Evolutionary conservation across 2,113 vertebrate genomes (phyloP), one percentile per base, ranked within the genome.

Genomic region (Toxotes jaculatrix): DNA sequence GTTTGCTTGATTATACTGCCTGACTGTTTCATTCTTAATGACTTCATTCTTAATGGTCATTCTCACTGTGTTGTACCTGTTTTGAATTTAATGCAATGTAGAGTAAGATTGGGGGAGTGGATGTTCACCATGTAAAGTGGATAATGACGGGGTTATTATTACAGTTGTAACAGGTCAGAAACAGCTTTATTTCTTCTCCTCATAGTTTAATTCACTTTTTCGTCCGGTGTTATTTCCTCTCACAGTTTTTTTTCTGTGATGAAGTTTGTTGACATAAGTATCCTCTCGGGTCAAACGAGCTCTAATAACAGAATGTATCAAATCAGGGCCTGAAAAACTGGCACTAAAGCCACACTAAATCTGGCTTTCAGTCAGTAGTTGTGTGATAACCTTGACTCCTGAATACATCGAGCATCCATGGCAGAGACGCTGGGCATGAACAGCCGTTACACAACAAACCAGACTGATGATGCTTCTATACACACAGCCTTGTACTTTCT

Each of bases 401-500:
- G 79, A 88, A 74, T 55, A 38, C 32, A 73, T 82, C 62, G 65
- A 65, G 63, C 45, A 12, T 78, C 34, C 51, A 51, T 63, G 67
- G 51, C 51, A 21, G 38, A 65, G 53, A 49, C 40, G 36, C 55
- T 59, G 51, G 60, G 63, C 40, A 17, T n/a, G 40, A 81, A 32
- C 60, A 68, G 59, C 51, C 63, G 32, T 53, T 45, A 51, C 27
- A 83, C 79, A 79, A 49, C 77, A 68, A 64, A 73, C 34, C 61
- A 61, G 68, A 77, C 42, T 69, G 68, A 85, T 61, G 87, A 34
- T 71, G 76, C 80, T 40, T 21, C 59, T 7, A 1, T 19, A 38
- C 74, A 34, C 64, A 43, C 40, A 38, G 80, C 60, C 75, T 74
- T 71, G 68, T 72, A 21, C 80, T 80, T 74, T 86, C 61, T 49